These are phyloP conservation scores for Molossus molossus DNA, from an alignment of 2,797 vertebrate genomes.

Conservation along the genomic window DNA sequence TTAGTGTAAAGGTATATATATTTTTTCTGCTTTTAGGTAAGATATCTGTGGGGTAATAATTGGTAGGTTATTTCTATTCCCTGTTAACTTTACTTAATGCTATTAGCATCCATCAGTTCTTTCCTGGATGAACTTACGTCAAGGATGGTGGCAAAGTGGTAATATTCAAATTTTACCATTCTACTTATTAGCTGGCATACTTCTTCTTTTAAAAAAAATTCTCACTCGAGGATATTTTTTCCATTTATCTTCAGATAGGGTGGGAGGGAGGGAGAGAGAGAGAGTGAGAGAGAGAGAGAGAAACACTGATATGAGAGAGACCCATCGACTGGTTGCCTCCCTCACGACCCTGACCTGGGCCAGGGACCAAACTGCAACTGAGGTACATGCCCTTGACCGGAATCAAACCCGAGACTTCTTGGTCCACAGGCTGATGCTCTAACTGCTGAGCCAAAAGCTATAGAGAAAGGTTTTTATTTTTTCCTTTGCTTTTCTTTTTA, in stretches of 20 bases:
- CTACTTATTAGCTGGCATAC: background rate
- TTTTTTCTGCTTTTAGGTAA: background rate
- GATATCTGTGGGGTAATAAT: background rate
- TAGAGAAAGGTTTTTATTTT: background rate
- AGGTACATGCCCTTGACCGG: too few relatives aligned
- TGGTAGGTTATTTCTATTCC: background rate
- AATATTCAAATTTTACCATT: background rate
- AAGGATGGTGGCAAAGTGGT: background rate
- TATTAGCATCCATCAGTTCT: background rate
- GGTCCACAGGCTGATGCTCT: too few relatives aligned
- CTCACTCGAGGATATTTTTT: too few relatives aligned
- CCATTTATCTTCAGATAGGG: too few relatives aligned
- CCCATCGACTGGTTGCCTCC: too few relatives aligned
- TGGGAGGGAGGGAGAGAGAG: too few relatives aligned
- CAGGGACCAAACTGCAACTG: too few relatives aligned
- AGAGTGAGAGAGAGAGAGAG: too few relatives aligned
- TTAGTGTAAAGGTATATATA: background rate
- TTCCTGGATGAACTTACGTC: conserved; percentile 3
- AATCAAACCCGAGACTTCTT: too few relatives aligned
- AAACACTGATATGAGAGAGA: too few relatives aligned
- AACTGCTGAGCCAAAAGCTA: too few relatives aligned
- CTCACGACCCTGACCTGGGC: too few relatives aligned
- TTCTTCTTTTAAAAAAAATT: background rate
- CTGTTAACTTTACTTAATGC: background rate
- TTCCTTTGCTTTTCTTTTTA: background rate